Evolutionary conservation across 2,888 invertebrate genomes (phyloP), one percentile per base, ranked within the genome.

Genomic region (Pseudococcus longispinus): DNA sequence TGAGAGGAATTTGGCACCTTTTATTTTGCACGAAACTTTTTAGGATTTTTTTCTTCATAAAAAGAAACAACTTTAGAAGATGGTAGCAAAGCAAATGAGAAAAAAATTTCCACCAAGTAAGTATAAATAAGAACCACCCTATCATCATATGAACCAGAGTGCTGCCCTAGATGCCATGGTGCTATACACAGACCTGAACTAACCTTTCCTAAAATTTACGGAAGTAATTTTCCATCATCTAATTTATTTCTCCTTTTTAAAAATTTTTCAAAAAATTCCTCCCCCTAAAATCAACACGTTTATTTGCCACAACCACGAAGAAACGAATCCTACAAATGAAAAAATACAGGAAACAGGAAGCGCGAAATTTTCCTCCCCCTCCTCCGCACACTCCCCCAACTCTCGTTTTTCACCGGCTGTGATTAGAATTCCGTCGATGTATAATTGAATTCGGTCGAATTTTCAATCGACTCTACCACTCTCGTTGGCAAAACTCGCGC

Each of bases 381-480:
- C 11, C 65, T 15, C 15, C 2, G 18, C 70, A 29, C 70, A 32
- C 29, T 15, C 29, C 2, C 18, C 23, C 11, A 9, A 23, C 23
- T 2, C 60, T 6, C 9, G 13, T 3, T 13, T 70, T 29, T 29
- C 70, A 18, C 29, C 5, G 29, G 29, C 29, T 29, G 29, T 29
- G 70, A 60, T 70, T 70, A 70, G 70, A 70, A 70, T 70, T 70
- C 65, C 23, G 29, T 65, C 70, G 18, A 70, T 70, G 29, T 26
- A 15, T 70, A 70, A 29, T 70, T 70, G 15, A 70, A 29, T 70
- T 18, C 70, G 29, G 29, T 1, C 29, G 29, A 29, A 70, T 70
- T 70, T 70, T 70, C 70, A 70, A 70, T 70, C 29, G 29, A 32
- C 70, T 29, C 70, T 3, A 0, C 3, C 70, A 8, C 29, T 8